Evolutionary conservation across 1,140 invertebrate species (phyloP), one percentile per base, ranked within the genome.

Genomic region (Drosophila sp.): DNA sequence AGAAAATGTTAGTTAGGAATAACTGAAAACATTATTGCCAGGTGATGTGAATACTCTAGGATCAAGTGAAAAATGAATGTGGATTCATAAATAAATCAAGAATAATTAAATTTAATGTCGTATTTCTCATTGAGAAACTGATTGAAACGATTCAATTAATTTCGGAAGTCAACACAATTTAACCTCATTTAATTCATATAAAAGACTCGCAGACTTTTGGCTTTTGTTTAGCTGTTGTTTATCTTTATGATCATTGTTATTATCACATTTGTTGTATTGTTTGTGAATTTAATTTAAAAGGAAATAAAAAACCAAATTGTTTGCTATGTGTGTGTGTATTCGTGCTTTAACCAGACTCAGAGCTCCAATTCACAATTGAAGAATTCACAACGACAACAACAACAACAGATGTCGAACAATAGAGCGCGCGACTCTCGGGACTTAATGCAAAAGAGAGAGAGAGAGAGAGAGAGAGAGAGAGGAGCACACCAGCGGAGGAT

Each of bases 261-360:
- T 84, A 84, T 76, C 75, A 82, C 77, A 86, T 80, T 86, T 62
- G 63, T 36, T 6, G 46, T 48, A 89, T 87, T 87, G 83, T 87
- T 76, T 57, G 21, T 21, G 83, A 78, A 87, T 87, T 89, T 87
- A 89, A 87, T 89, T 87, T 87, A 81, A 86, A 79, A 86, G 67
- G 53, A 51, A 74, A 81, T 69, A 43, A 75, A 79, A 74, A 63
- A 58, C 29, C 50, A 70, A 80, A 74, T 72, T 72, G 58, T 72
- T 58, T 54, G 38, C 25, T 43, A n/a, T n/a, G 18, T 48, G 32
- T 45, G 8, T 46, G 7, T 14, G 8, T 57, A 40, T 45, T 45
- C 50, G 65, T 50, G 16, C 70, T 59, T 38, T 45, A 73, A 48
- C 56, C 36, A 66, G 59, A 75, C 62, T 48, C 80, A 66, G 56